Evolutionary conservation across 2,113 vertebrate genomes (phyloP), one percentile per base, ranked within the genome.

Genomic region (Phycodurus eques): DNA sequence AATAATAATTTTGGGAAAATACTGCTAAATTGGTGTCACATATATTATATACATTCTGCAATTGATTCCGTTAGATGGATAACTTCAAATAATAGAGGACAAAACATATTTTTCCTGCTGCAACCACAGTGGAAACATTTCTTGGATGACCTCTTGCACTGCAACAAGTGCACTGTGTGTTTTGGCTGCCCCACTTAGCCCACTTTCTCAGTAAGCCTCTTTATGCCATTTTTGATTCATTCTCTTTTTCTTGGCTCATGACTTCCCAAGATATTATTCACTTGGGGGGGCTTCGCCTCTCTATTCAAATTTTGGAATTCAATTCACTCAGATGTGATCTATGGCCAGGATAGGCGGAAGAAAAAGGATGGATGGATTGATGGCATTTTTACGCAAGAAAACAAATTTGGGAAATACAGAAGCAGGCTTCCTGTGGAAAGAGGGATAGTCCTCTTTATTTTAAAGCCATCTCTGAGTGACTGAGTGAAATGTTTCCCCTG

Each of bases 401-500:
- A 82, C 78, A 85, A 85, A 88, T 88, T 90, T 87, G 76, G 77
- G 77, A 76, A 84, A 88, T 81, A 81, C 68, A 72, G 93, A 94
- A 92, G 89, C 90, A 93, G 74, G 79, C 84, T 85, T 95, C 94
- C 93, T 93, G 93, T 92, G 94, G 92, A 56, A 96, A 95, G 95
- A 97, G 94, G 93, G 93, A 96, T 95, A 91, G 91, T 95, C 94
- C 85, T 94, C 95, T 96, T 96, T 96, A 96, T 95, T 95, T 96
- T 94, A 94, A 94, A 96, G 95, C 95, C 94, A 95, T 94, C 94
- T 94, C 95, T 92, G 96, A 95, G 44, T 66, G 95, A 95, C 94
- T 95, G 95, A 98, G 95, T 96, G 96, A 99, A 97, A 98, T 98
- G 97, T 98, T 99, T 98, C 94, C 94, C 95, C 93, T 90, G 92